Percentiles rank a stretch among this genome's conserved stretches.
phyloP scores from a whole-genome alignment of 2,888 invertebrate genomes.

The Fabriciana adippe region DNA sequence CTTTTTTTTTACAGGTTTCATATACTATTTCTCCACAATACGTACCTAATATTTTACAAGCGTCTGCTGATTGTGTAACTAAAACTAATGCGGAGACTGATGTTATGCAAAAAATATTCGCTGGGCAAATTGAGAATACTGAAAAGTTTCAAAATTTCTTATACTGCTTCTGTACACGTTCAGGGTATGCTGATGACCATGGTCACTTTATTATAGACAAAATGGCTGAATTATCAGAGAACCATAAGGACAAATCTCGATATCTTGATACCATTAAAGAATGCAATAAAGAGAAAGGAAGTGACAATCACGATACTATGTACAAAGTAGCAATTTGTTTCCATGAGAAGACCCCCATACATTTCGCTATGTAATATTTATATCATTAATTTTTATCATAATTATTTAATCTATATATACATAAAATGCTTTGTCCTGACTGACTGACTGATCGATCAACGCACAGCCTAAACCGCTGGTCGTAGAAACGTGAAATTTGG shows the following conservation, averaged over 20 bases:
- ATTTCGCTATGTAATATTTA: background rate
- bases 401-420: background rate
- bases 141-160: slow-evolving; percentile 54
- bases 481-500: no score
- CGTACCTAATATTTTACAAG: slow-evolving; percentile 27
- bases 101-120: slow-evolving; percentile 43
- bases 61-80: slow-evolving; percentile 42
- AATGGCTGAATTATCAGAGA: slow-evolving; percentile 48
- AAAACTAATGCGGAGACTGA: slow-evolving; percentile 41
- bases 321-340: slow-evolving; percentile 38
- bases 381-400: background rate
- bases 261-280: slow-evolving; percentile 48
- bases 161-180: slow-evolving; percentile 56
- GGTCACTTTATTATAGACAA: slow-evolving; percentile 57
- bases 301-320: slow-evolving; percentile 49
- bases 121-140: slow-evolving; percentile 54
- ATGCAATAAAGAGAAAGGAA: slow-evolving; percentile 51
- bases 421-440: no score
- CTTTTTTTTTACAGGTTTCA: slow-evolving; percentile 26
- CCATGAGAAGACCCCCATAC: slow-evolving; percentile 33
- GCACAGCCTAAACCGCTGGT: no score
- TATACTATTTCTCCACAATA: slow-evolving; percentile 24
- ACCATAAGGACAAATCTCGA: slow-evolving; percentile 44
- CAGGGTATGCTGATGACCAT: slow-evolving; percentile 47
- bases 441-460: no score